A percentile compares a stretch with the other conserved stretches of the same genome.
Conservation (phyloP, 2,888 invertebrate species). For the Diogma glabrata region DNA sequence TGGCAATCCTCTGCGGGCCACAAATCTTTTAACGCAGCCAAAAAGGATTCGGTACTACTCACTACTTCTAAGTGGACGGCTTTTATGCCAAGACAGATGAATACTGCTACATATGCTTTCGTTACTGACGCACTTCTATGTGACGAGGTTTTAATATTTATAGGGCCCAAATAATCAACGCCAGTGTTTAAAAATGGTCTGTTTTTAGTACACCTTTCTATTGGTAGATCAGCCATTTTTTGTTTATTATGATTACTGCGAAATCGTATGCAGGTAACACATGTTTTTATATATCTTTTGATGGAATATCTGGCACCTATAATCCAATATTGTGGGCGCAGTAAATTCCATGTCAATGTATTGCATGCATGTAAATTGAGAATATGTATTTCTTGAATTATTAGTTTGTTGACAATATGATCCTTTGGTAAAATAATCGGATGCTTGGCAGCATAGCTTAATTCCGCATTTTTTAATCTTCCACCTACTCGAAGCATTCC, state of each 20-base stretch:
- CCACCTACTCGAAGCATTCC: background rate
- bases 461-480: background rate
- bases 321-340: background rate
- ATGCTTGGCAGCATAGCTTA: background rate
- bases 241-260: background rate
- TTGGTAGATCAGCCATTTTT: background rate
- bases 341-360: background rate
- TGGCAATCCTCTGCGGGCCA: background rate
- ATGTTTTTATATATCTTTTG: background rate
- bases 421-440: background rate
- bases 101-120: background rate
- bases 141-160: background rate
- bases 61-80: conserved; percentile 1
- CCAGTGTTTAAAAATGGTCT: background rate
- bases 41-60: background rate
- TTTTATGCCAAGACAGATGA: background rate
- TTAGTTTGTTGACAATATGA: background rate
- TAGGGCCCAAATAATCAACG: background rate
- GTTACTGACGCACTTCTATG: background rate
- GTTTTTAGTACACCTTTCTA: background rate
- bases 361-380: background rate
- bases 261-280: background rate
- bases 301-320: background rate
- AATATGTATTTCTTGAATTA: background rate
- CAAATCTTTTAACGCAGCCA: background rate